phyloP scores from a whole-genome alignment of 2,113 vertebrate genomes.

The Anhinga rufa region DNA sequence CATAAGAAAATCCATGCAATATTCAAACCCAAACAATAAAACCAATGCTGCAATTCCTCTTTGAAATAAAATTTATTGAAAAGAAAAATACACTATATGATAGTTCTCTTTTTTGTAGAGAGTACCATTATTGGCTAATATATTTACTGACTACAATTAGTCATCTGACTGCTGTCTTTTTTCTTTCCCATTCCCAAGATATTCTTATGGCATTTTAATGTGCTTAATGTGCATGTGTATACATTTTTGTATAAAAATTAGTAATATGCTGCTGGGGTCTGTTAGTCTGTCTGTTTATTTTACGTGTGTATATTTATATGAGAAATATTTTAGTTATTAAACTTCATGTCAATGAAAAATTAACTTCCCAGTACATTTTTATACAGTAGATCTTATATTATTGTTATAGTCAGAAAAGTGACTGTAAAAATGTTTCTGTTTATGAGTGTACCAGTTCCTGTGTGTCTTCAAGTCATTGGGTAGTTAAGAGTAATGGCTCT shows the following conservation, averaged over 20 bases:
- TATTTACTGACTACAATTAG: neutral
- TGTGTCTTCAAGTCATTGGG: neutral
- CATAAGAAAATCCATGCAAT: neutral
- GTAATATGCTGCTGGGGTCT: neutral
- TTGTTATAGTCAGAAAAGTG: neutral
- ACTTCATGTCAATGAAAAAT: neutral
- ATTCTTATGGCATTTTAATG: neutral
- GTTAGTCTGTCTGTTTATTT: neutral
- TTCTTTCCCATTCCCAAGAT: neutral
- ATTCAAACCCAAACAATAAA: neutral
- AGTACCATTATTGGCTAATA: neutral
- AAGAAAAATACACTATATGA: neutral
- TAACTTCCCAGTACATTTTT: neutral
- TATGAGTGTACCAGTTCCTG: neutral
- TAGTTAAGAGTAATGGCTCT: neutral
- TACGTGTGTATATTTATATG: neutral
- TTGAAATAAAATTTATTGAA: neutral
- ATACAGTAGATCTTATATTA: neutral
- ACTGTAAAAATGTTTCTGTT: constrained; percentile 17
- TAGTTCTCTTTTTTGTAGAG: neutral
- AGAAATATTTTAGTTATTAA: neutral
- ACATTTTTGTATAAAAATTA: neutral
- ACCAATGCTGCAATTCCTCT: neutral
- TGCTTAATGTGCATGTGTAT: neutral
- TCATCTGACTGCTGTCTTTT: neutral